A percentile compares a stretch with the other conserved stretches of the same genome.
Evolutionary conservation across 2,113 vertebrate genomes (phyloP).

Genomic region (Egretta garzetta): DNA sequence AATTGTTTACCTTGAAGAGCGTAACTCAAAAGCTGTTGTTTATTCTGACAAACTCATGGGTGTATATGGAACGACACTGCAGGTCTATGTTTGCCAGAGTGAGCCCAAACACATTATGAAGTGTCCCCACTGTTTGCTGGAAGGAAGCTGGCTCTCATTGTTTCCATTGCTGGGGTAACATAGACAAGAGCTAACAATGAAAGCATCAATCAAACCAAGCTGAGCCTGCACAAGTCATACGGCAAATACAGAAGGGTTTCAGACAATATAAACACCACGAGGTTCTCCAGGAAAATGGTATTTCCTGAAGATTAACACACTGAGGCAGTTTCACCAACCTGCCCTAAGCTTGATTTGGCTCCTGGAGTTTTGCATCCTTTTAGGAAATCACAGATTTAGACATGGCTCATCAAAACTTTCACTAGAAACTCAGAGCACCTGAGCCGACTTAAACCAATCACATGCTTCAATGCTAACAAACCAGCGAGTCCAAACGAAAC

Average conservation of each 20-base stretch:
- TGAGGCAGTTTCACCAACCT: background rate
- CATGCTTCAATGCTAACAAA: conserved; percentile 29
- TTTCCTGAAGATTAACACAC: conserved; percentile 40
- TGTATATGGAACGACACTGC: background rate
- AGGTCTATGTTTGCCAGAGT: background rate
- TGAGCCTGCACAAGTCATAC: background rate
- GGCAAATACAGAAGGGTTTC: background rate
- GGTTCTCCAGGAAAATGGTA: background rate
- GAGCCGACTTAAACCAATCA: conserved; percentile 54
- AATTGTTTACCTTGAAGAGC: background rate
- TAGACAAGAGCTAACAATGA: background rate
- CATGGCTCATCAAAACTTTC: conserved; percentile 40
- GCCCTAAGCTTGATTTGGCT: conserved; percentile 10
- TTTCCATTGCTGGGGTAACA: background rate
- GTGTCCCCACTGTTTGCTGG: background rate
- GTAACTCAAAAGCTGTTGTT: background rate
- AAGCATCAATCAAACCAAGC: background rate
- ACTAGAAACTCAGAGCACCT: conserved; percentile 35
- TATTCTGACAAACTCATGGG: background rate
- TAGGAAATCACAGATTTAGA: conserved; percentile 52
- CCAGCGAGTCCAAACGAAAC: background rate
- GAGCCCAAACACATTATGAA: background rate
- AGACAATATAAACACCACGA: background rate
- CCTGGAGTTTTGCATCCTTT: conserved; percentile 54
- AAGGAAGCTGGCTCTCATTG: background rate